Conservation (phyloP, 2,797 vertebrate species). For the Protonibea diacanthus region DNA sequence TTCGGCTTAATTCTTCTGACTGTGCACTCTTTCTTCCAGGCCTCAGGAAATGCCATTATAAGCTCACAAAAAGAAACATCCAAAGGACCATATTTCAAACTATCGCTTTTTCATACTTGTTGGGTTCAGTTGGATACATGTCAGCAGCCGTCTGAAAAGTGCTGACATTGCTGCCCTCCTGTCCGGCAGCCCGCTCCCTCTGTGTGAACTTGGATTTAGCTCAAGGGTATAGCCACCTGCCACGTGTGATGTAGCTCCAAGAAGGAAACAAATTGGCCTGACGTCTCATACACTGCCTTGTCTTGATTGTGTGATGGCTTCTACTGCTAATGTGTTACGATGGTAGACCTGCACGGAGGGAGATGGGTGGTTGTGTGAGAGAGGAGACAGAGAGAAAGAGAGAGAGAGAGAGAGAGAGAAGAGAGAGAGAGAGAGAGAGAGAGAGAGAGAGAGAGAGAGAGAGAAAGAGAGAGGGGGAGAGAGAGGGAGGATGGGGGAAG, state of each 20-base stretch:
- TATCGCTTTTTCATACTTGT: slow-evolving; percentile 72
- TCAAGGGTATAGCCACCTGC: slow-evolving; percentile 85
- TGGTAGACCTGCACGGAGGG: slow-evolving; percentile 78
- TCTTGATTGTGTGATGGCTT: slow-evolving; percentile 86
- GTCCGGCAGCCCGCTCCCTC: slow-evolving; percentile 76
- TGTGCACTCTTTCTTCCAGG: slow-evolving; percentile 22
- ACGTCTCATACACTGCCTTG: slow-evolving; percentile 83
- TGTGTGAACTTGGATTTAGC: slow-evolving; percentile 86
- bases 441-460: slow-evolving; percentile 35
- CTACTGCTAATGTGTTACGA: slow-evolving; percentile 85
- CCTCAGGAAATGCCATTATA: slow-evolving; percentile 46
- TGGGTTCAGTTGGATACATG: slow-evolving; percentile 81
- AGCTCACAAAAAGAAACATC: slow-evolving; percentile 53
- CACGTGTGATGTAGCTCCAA: slow-evolving; percentile 84
- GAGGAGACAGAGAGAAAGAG: slow-evolving; percentile 10
- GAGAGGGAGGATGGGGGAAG: slow-evolving; percentile 77
- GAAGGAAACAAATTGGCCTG: slow-evolving; percentile 86
- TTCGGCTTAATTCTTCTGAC: slow-evolving; percentile 34
- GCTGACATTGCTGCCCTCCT: slow-evolving; percentile 83
- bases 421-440: slow-evolving; percentile 11
- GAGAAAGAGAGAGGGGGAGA: slow-evolving; percentile 29
- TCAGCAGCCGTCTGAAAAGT: slow-evolving; percentile 82
- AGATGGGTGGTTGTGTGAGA: slow-evolving; percentile 53
- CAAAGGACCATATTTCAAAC: slow-evolving; percentile 66
- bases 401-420: slow-evolving; percentile 8